A percentile compares a stretch with the other conserved stretches of the same genome.
Evolutionary conservation across 2,797 vertebrate genomes (phyloP).

Genomic region (Molossus molossus): DNA sequence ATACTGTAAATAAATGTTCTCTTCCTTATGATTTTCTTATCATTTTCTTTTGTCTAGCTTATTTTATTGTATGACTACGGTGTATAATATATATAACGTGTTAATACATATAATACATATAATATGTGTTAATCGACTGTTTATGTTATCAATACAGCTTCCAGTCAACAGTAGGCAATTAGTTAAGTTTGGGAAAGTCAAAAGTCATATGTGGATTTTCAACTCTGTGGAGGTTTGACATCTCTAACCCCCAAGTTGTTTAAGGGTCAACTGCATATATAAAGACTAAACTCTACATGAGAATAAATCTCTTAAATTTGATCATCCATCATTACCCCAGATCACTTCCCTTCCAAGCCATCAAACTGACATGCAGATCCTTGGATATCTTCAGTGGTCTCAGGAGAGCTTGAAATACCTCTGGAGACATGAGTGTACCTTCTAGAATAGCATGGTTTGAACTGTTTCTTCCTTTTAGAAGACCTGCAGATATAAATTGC

Average conservation of each 20-base stretch:
- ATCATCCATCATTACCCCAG: neutral
- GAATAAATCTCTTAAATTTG: conserved; percentile 16
- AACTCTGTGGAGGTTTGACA: neutral
- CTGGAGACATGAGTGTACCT: neutral
- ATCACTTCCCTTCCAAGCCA: conserved; percentile 20
- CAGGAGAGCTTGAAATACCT: neutral
- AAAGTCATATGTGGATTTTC: neutral
- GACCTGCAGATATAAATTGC: conserved; percentile 32
- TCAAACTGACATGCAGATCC: conserved; percentile 28
- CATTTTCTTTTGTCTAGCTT: neutral
- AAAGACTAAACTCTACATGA: neutral
- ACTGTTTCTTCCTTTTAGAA: conserved; percentile 57
- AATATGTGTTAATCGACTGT: neutral
- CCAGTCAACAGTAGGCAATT: neutral
- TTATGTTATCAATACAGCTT: neutral
- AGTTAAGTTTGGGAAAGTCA: neutral
- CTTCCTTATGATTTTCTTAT: neutral
- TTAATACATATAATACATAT: neutral
- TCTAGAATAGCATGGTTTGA: neutral
- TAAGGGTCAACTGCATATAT: neutral
- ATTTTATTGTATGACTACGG: neutral
- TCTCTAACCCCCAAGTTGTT: neutral
- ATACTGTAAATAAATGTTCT: neutral
- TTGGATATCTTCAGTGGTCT: neutral
- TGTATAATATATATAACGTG: neutral